Evolutionary conservation across 2,113 vertebrate genomes (phyloP), one percentile per base, ranked within the genome.

Genomic region (Psettodes erumei): DNA sequence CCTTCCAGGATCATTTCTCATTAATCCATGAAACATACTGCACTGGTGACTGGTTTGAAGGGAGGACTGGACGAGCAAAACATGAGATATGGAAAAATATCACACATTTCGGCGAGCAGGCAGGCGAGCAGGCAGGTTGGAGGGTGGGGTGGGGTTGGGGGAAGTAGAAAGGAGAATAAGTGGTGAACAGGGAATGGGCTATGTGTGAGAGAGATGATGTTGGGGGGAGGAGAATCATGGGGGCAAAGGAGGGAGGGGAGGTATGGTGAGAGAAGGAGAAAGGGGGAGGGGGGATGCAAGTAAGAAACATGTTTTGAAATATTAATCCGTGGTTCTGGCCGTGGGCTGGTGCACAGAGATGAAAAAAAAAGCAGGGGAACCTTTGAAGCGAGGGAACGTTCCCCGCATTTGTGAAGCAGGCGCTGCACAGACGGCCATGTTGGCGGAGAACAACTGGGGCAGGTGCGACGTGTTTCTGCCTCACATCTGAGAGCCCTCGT

Each of bases 21-120:
- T 96, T 94, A 96, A 96, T 96, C 95, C 95, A 93, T 94, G 93
- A 95, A 96, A 95, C 92, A 94, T 86, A 91, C 59, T 61, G 1
- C 85, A 32, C 71, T 84, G 59, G 83, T 89, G 95, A 94, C 93
- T 84, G 92, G 94, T 93, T 90, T 79, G 60, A 85, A 86, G 89
- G 93, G 94, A 93, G 94, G 91, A 90, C 42, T 81, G 94, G 95
- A 92, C 92, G 92, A 86, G 94, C 90, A 93, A 92, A 92, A 94
- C 94, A 91, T 15, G 65, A 90, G 92, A 88, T 93, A 90, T 84
- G 93, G 89, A 84, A 93, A 93, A 94, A 95, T 85, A 94, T 85
- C 85, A 86, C 91, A 82, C 54, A 68, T 89, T 90, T 93, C 81
- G 69, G 85, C 60, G 66, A 82, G 83, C 79, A 72, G 64, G 81